Evolutionary conservation across 2,888 invertebrate genomes (phyloP).

Genomic region (Schrankia costaestrigalis): DNA sequence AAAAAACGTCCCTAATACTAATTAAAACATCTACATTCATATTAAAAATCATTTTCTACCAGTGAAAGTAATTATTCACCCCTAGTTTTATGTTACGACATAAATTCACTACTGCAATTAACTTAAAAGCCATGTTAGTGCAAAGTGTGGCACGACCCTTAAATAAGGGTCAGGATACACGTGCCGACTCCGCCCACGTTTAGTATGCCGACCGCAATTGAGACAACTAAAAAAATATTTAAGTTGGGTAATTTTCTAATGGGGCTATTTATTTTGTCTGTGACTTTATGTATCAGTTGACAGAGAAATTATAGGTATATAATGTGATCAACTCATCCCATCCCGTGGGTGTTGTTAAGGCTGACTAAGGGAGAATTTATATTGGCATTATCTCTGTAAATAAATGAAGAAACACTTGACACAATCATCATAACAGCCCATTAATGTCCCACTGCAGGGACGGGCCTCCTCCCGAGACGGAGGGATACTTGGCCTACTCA

Average conservation of each 20-base stretch:
- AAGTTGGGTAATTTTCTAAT: conserved; percentile 17
- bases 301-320: neutral
- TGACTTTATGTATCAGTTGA: neutral
- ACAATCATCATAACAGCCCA: no score
- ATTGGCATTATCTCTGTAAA: no score
- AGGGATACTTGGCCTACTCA: no score
- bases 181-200: conserved; percentile 67
- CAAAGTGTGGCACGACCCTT: conserved; percentile 65
- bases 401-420: no score
- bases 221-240: conserved; percentile 28
- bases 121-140: conserved; percentile 66
- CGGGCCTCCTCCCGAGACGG: no score
- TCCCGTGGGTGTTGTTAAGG: no score
- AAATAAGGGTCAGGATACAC: conserved; percentile 65
- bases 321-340: no score
- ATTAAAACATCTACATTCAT: conserved; percentile 26
- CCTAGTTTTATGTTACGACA: conserved; percentile 41
- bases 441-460: no score
- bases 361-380: no score
- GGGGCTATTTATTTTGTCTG: neutral
- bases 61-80: conserved; percentile 48
- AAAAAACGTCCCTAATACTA: conserved; percentile 17
- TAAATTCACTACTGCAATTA: conserved; percentile 67
- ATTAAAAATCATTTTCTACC: conserved; percentile 32
- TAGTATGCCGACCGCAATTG: conserved; percentile 48